phyloP scores from a whole-genome alignment of 2,888 invertebrate genomes.

The Melanostoma scalare region DNA sequence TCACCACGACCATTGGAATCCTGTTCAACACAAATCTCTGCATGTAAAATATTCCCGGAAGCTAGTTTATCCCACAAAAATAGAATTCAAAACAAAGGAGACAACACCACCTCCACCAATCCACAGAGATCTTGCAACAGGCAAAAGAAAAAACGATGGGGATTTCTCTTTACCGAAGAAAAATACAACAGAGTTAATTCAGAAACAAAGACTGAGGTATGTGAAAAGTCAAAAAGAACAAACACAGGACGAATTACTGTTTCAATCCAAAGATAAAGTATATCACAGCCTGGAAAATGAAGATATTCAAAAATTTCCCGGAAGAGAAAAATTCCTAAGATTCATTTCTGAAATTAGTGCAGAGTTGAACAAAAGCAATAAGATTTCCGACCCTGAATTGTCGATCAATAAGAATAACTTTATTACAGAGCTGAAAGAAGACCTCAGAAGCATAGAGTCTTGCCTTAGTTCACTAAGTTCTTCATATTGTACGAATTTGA shows the following conservation, averaged over 20 bases:
- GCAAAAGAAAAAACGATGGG: constrained; percentile 74
- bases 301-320: constrained; percentile 78
- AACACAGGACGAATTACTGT: not conserved
- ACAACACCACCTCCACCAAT: constrained; percentile 74
- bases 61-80: constrained; percentile 75
- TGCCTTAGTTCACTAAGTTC: constrained; percentile 80
- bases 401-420: constrained; percentile 76
- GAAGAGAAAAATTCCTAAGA: constrained; percentile 77
- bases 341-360: constrained; percentile 77
- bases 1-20: constrained; percentile 80
- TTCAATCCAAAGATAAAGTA: constrained; percentile 72
- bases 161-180: constrained; percentile 76
- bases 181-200: constrained; percentile 75
- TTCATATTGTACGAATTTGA: constrained; percentile 80
- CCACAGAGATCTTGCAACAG: constrained; percentile 76
- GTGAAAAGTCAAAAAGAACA: not conserved
- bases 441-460: constrained; percentile 79
- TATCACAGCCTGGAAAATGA: constrained; percentile 76
- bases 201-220: constrained; percentile 67
- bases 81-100: constrained; percentile 39
- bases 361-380: constrained; percentile 51
- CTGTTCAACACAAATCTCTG: constrained; percentile 77
- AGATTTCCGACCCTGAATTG: constrained; percentile 42
- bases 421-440: constrained; percentile 78
- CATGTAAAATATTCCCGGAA: constrained; percentile 78